Evolutionary conservation across 2,888 invertebrate species (phyloP).

Genomic region (Pristionchus exspectatus): DNA sequence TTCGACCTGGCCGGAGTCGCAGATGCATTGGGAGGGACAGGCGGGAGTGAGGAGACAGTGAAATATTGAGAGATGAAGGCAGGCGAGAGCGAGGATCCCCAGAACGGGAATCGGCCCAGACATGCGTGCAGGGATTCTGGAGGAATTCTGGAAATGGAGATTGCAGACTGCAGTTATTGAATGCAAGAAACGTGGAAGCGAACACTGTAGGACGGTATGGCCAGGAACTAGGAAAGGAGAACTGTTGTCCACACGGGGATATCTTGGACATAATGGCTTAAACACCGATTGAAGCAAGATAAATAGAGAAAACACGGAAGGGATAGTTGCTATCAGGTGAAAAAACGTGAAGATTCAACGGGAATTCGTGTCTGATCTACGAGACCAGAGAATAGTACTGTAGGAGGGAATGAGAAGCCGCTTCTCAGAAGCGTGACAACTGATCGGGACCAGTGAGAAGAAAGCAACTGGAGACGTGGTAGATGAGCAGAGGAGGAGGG

Average conservation of each 20-base stretch:
- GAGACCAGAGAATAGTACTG: background rate
- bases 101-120: background rate
- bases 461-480: background rate
- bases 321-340: no score
- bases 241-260: no score
- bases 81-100: background rate
- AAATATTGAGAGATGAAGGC: conserved; percentile 50
- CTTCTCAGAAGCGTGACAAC: background rate
- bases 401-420: background rate
- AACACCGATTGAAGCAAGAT: no score
- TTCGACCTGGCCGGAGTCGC: conserved; percentile 65
- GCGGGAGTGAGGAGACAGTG: conserved; percentile 50
- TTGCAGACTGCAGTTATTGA: background rate
- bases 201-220: no score
- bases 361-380: background rate
- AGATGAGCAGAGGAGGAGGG: background rate
- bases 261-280: no score
- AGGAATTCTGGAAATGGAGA: background rate
- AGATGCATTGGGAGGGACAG: conserved; percentile 70
- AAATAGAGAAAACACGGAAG: no score
- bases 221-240: background rate
- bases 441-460: background rate
- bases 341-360: no score
- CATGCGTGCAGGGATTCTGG: background rate
- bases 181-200: no score